A percentile compares a stretch with the other conserved stretches of the same genome.
Conservation (phyloP, 1,140 invertebrate species). For the Helicorthomorpha holstii region DNA sequence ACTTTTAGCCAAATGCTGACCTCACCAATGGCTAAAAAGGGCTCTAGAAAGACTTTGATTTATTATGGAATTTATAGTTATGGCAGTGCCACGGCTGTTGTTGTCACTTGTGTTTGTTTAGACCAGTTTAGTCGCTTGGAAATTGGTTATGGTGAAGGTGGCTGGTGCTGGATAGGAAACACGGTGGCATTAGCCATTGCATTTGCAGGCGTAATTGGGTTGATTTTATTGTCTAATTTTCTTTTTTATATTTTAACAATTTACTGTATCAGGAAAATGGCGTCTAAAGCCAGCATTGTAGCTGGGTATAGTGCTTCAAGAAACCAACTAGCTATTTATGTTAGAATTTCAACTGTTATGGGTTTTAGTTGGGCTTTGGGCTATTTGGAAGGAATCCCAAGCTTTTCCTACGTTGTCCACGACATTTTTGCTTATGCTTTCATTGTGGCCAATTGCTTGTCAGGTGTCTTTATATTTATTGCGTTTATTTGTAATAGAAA, state of each 20-base stretch:
- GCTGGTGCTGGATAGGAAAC: conserved; percentile 27
- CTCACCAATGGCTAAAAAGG: conserved; percentile 4
- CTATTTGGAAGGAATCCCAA: conserved; percentile 21
- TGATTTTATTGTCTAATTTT: conserved; percentile 22
- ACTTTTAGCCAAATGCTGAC: conserved; percentile 12
- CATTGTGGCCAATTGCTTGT: conserved; percentile 13
- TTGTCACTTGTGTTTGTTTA: conserved; percentile 16
- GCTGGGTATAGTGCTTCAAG: conserved; percentile 13
- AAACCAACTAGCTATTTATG: conserved; percentile 24
- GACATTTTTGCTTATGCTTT: conserved; percentile 13
- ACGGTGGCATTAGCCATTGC: conserved; percentile 20
- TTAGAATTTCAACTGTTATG: conserved; percentile 26
- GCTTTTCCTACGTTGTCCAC: conserved; percentile 12
- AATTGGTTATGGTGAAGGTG: conserved; percentile 3
- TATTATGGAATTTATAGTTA: conserved; percentile 24
- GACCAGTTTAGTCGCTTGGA: conserved; percentile 11
- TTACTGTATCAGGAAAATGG: conserved; percentile 18
- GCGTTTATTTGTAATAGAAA: conserved; percentile 12
- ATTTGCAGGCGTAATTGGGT: conserved; percentile 24
- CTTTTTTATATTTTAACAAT: conserved; percentile 24
- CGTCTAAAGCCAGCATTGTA: conserved; percentile 9
- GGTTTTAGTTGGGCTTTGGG: conserved; percentile 30
- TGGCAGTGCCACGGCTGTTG: conserved; percentile 20
- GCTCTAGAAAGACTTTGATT: conserved; percentile 16
- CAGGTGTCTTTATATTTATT: conserved; percentile 13